Base-by-base conservation (phyloP, 1,140 invertebrate species). In the Neodiprion pinetum region DNA sequence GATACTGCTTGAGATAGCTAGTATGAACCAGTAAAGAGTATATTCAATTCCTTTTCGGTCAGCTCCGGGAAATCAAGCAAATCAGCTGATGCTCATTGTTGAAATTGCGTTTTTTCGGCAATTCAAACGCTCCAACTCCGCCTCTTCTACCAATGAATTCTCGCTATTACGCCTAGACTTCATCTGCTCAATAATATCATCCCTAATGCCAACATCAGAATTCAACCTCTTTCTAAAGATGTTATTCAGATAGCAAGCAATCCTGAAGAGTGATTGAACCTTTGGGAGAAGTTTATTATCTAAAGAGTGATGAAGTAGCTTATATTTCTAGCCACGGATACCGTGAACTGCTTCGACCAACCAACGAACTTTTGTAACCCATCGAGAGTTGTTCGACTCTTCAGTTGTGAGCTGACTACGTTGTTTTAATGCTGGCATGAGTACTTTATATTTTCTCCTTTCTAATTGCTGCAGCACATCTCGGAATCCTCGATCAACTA, bases 321-420 rank as follows among this genome's bases (percentile, higher is more conserved):
- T 53, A 53, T 53, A 53, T 53, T 53, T 53, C 50, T 53, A 14
- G 50, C 50, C 50, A 53, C 9, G 50, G 14, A 76, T 76, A 11
- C 72, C 72, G 23, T 75, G 74, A 53, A 75, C 50, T 1, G 71
- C 74, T 69, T 75, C 71, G 48, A 72, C 67, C 1, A 72, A 71
- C 74, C 71, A 75, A 28, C 66, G 17, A 68, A 72, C 21, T 72
- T 75, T 75, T 1, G 47, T 75, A 8, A 74, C 73, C 5, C 2
- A 65, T 47, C 73, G 48, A 68, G 74, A 75, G n/a, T 12, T 17
- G 66, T 75, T 75, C 17, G 74, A 66, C 66, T 75, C 70, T 23
- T 7, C 9, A 1, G 74, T 71, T 17, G 17, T 80, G 80, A 53
- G 50, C 50, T 53, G 50, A 53, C 9, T 14, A 53, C 50, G 50